Conservation (phyloP, 2,888 invertebrate species). For the Coecobrya sp. region DNA sequence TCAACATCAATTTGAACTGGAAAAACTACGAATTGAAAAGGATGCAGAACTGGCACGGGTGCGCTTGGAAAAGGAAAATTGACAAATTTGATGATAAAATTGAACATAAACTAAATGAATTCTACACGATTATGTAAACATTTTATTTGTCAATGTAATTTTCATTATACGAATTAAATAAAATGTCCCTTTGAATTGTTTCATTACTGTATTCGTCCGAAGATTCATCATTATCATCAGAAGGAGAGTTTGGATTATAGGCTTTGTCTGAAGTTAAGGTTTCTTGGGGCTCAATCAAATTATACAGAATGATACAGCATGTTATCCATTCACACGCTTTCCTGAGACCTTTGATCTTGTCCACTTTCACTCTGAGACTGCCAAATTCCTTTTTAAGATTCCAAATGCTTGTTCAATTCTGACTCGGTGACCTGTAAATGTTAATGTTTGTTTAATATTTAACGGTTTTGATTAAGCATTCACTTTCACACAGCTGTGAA, state of each 20-base stretch:
- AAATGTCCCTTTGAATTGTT: background rate
- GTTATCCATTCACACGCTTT: conserved; percentile 68
- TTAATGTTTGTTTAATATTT: too few relatives aligned
- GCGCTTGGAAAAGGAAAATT: background rate
- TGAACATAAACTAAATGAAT: background rate
- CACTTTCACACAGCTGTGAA: too few relatives aligned
- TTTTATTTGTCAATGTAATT: background rate
- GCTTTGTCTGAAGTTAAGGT: too few relatives aligned
- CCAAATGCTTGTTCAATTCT: conserved; percentile 59
- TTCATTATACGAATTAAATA: conserved; percentile 45
- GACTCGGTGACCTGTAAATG: conserved; percentile 28
- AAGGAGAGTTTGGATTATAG: background rate
- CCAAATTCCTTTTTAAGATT: conserved; percentile 39
- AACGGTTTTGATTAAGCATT: too few relatives aligned
- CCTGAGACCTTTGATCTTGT: conserved; percentile 38
- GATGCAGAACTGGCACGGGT: background rate
- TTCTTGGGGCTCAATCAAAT: conserved; percentile 33
- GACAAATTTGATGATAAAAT: background rate
- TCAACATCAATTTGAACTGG: conserved; percentile 10
- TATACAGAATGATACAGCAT: conserved; percentile 62
- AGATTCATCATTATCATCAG: background rate
- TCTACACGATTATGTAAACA: conserved; percentile 2
- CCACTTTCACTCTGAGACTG: conserved; percentile 18
- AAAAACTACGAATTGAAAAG: conserved; percentile 25
- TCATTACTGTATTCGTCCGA: conserved; percentile 24